Base-by-base conservation (phyloP, 2,113 vertebrate genomes). In the Rhea pennata region DNA sequence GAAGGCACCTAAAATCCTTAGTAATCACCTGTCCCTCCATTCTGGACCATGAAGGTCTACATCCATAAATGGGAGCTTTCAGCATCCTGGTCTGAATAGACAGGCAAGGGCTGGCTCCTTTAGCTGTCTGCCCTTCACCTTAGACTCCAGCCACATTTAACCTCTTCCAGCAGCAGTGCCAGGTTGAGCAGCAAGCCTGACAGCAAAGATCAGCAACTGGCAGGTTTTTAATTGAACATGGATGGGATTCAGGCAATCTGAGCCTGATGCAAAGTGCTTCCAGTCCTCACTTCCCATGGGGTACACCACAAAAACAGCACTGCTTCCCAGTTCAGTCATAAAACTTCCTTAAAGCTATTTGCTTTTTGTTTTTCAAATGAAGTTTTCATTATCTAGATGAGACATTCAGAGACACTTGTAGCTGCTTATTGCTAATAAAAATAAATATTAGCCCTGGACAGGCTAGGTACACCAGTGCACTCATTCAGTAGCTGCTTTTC, bases 331-430 rank as follows among this genome's bases (percentile, higher is more conserved):
- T 66, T 78, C 11, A 9, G 51, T 24, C 58, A 59, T 89, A 81
- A 93, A 86, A 78, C 53, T 82, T 94, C 73, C 77, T 84, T 92
- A 78, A 87, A 82, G 73, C 54, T 84, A n/a, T 94, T 92, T 86
- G 64, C 56, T 93, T 61, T 56, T 95, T 67, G 54, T 17, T 74
- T 83, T 92, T 74, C 40, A 87, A 91, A 64, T 44, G 81, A 95
- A 93, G 65, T 11, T 93, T 95, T 94, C 83, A 86, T 96, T 93
- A 88, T 75, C 65, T 87, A 40, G 40, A 76, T 82, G 23, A 89
- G 7, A 70, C 33, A 54, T 83, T 95, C 50, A 87, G 91, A 94
- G 36, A 85, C 50, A 66, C 51, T 92, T 54, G 36, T 44, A 78
- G 84, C 59, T 93, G 58, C 71, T 90, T 64, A 78, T 10, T 1